Conservation (phyloP, 2,888 invertebrate genomes). For the Lydus trimaculatus region DNA sequence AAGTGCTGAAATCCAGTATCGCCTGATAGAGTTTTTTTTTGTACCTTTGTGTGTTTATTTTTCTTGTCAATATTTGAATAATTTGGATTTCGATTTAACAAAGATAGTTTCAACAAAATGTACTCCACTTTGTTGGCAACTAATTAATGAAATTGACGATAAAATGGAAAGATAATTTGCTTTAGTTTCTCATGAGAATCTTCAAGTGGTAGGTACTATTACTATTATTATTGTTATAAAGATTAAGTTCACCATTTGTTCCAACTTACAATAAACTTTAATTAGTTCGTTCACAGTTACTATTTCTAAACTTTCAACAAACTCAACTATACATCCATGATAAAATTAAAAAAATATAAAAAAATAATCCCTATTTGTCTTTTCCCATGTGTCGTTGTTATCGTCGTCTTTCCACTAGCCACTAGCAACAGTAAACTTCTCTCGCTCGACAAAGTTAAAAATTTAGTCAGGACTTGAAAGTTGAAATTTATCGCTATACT, state of each 20-base stretch:
- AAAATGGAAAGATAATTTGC: neutral
- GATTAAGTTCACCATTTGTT: neutral
- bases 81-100: no score
- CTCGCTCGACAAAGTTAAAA: slow-evolving; percentile 2
- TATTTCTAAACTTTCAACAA: neutral
- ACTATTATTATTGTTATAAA: neutral
- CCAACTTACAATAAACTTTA: neutral
- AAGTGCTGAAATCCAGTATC: no score
- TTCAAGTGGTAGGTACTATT: neutral
- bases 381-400: neutral
- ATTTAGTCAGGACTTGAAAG: slow-evolving; percentile 8
- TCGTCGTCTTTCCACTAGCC: neutral
- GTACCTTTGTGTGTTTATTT: no score
- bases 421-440: neutral
- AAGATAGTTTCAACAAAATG: no score
- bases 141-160: neutral
- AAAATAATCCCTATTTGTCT: neutral
- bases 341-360: neutral
- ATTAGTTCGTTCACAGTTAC: neutral
- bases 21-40: no score
- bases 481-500: slow-evolving; percentile 5
- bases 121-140: neutral
- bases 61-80: no score
- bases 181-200: neutral
- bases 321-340: neutral